Evolutionary conservation across 1,140 invertebrate species (phyloP), one percentile per base, ranked within the genome.

Genomic region (Diorhabda carinulata): DNA sequence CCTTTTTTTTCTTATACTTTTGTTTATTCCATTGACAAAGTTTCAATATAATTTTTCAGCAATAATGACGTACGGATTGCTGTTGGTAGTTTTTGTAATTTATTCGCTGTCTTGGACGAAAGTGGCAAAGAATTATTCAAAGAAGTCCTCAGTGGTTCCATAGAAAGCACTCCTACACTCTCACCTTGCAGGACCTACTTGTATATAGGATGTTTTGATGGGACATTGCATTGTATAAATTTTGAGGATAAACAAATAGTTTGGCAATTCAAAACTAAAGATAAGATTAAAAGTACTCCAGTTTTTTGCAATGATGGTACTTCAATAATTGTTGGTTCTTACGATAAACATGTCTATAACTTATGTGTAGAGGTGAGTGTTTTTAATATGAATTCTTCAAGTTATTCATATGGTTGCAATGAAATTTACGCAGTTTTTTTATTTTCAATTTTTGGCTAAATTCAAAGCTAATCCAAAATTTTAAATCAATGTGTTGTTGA

Each of bases 271-370:
- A 77, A 84, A 75, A 88, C 90, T 5, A 81, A 78, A 5, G 84
- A 84, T 64, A 84, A 86, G 77, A 83, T 92, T 7, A 92, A 92
- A 82, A 87, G 88, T 76, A 87, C 87, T 74, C 88, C 88, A 4
- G 74, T 84, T 61, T 78, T 81, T 68, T 82, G 79, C 67, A 59
- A 68, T 57, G 58, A 74, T n/a, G 78, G 80, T 10, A 78, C 77
- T 66, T 71, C 74, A 4, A 77, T 91, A 52, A 86, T 87, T 76
- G 80, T 91, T 72, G 91, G 90, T 10, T 87, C 90, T 47, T 91
- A 92, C 78, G 90, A 92, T 77, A 84, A 85, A 58, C 77, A 83
- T 75, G 71, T 91, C 10, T 87, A 90, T 73, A 87, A 86, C 71
- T 76, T 91, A 69, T 80, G 85, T 77, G 73, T 83, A 40, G 61